phyloP scores from a whole-genome alignment of 2,888 invertebrate genomes.

The Ligdia adustata region DNA sequence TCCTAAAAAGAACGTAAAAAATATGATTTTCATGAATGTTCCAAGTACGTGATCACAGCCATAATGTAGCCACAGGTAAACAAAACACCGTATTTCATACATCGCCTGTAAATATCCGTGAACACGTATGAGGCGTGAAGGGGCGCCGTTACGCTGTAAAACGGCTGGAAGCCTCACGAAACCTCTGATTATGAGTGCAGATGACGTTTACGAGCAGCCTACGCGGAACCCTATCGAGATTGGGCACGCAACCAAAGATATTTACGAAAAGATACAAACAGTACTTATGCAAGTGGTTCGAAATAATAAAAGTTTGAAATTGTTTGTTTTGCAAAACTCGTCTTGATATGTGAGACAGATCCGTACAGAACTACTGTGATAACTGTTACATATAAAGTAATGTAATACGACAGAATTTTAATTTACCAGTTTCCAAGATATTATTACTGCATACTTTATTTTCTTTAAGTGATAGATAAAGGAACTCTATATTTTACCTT shows the following conservation, averaged over 20 bases:
- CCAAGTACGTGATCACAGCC: conserved; percentile 5
- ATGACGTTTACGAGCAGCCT: conserved; percentile 45
- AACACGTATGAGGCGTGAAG: conserved; percentile 39
- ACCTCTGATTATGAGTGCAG: conserved; percentile 49
- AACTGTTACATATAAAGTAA: no score
- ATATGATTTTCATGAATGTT: no score
- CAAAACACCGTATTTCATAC: conserved; percentile 20
- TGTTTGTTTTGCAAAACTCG: no score
- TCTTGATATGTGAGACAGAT: no score
- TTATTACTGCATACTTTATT: no score
- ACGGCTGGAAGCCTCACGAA: conserved; percentile 32
- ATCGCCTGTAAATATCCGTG: conserved; percentile 19
- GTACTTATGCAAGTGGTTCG: conserved; percentile 4
- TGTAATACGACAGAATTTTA: no score
- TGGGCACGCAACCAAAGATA: conserved; percentile 50
- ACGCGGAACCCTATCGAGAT: conserved; percentile 39
- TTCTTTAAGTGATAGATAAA: no score
- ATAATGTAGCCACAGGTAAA: conserved; percentile 12
- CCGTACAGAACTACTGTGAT: no score
- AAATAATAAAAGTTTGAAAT: background rate
- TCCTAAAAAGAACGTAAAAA: background rate
- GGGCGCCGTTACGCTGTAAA: conserved; percentile 41
- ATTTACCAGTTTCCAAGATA: no score
- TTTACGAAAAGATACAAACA: conserved; percentile 31
- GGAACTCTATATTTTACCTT: no score